These are phyloP conservation scores for Coleophora deauratella DNA, from an alignment of 2,888 invertebrate species.

Conservation along the genomic window DNA sequence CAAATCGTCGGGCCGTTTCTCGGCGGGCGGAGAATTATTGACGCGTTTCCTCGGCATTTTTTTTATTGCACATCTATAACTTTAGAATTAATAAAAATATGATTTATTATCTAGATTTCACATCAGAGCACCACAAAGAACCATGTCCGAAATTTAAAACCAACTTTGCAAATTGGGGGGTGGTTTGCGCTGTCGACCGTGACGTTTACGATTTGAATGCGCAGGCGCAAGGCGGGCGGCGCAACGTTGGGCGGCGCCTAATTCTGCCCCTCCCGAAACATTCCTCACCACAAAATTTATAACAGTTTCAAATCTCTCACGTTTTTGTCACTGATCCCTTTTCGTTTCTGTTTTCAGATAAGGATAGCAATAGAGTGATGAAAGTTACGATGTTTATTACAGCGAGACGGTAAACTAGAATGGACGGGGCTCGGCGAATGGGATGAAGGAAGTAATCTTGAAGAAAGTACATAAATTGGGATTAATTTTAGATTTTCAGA, in stretches of 20 bases:
- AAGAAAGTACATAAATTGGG: too few species aligned
- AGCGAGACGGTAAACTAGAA: too few species aligned
- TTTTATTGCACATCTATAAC: conserved; percentile 9
- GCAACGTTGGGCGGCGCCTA: conserved; percentile 53
- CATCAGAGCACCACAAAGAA: conserved; percentile 20
- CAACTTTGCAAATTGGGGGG: conserved; percentile 9
- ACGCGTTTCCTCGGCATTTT: conserved; percentile 60
- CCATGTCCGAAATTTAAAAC: conserved; percentile 14
- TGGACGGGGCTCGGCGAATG: too few species aligned
- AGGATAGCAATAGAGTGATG: not conserved
- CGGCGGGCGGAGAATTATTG: conserved; percentile 44
- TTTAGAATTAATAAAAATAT: not conserved
- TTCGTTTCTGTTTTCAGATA: not conserved
- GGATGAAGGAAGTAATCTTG: too few species aligned
- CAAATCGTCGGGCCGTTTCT: conserved; percentile 46
- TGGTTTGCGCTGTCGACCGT: conserved; percentile 14
- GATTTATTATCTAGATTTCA: conserved; percentile 9
- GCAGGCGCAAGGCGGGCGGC: conserved; percentile 58
- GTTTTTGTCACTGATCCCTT: not conserved
- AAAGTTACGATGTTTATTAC: not conserved
- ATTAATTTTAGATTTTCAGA: too few species aligned
- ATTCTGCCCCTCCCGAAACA: conserved; percentile 49
- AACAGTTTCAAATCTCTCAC: not conserved
- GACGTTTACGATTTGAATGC: conserved; percentile 47
- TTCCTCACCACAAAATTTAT: conserved; percentile 27